Evolutionary conservation across 1,140 invertebrate genomes (phyloP).

Genomic region (Ptiloglossa arizonensis): DNA sequence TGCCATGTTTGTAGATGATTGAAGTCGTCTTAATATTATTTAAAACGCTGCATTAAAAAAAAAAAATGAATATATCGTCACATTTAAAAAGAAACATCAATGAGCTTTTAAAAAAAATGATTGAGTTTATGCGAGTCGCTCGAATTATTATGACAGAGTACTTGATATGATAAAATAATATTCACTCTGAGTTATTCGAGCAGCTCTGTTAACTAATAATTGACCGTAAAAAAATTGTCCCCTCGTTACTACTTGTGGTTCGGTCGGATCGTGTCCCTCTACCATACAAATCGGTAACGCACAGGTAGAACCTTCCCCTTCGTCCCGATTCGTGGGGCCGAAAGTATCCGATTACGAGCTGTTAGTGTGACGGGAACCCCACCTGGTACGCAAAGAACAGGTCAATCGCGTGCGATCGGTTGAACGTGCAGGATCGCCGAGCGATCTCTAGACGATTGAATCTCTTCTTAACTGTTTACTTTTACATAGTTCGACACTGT

Average conservation of each 20-base stretch:
- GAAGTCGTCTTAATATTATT: no score
- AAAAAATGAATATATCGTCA: no score
- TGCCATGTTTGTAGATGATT: no score
- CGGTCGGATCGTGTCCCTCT: not conserved
- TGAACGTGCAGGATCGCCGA: constrained; percentile 24
- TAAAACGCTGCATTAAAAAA: no score
- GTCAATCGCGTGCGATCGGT: constrained; percentile 34
- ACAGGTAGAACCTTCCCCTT: not conserved
- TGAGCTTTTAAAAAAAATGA: no score
- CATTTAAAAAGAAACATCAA: no score
- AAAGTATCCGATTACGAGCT: constrained; percentile 7
- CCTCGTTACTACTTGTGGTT: not conserved
- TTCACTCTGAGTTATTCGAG: no score
- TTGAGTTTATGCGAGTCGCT: no score
- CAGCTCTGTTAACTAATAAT: not conserved
- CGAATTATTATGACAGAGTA: no score
- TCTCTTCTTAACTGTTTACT: not conserved
- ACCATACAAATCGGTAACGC: no score
- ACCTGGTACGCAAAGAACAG: constrained; percentile 2
- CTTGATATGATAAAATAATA: no score
- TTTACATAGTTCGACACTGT: not conserved
- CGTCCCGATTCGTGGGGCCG: not conserved
- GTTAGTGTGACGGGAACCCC: constrained; percentile 12
- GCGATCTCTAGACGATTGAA: not conserved
- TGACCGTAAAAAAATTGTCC: not conserved